Base-by-base conservation (phyloP, 1,140 invertebrate species). In the Bombus confusus region DNA sequence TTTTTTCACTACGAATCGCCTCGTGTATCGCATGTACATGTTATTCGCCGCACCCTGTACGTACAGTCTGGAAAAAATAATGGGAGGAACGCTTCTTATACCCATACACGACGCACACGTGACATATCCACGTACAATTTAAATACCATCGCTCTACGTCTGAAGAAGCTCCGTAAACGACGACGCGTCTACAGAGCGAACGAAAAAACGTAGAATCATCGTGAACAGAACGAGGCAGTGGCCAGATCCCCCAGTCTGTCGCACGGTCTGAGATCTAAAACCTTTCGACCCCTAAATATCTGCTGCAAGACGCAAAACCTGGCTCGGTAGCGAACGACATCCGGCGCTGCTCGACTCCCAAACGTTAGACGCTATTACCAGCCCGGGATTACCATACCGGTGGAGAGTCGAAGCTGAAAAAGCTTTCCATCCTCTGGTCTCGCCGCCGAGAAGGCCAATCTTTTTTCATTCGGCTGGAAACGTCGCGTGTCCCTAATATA, bases 401-500 rank as follows among this genome's bases (percentile, higher is more conserved):
- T n/a, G 28, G 12, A 62, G 3, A n/a, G 28, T 3, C 12, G 5
- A 9, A 69, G 43, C 15, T 52, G 52, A 80, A 69, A 41, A 18
- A 18, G 73, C 37, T 18, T 39, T 0, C 3, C 64, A 22, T 18
- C 15, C 34, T 52, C 5, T 52, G 18, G 47, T 52, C 47, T 52
- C 1, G 47, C 0, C 13, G 3, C 25, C 52, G 34, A 25, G 22
- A n/a, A 62, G 71, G n/a, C 8, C 8, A 80, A 83, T 87, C 43
- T 69, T 80, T 90, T 89, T 75, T 71, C 68, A 25, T 69, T 59
- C 62, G 59, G 59, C 37, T 80, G 0, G 15, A 37, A 68, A 68
- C 18, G 34, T 68, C 66, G 80, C 85, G 66, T 89, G 80, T 81
- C 62, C 15, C 69, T 39, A n/a, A 79, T 75, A n/a, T 77, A 39